Percentiles rank a stretch among this genome's conserved stretches.
These are phyloP conservation scores for Psittacula cyanocephala DNA, from an alignment of 2,113 vertebrate genomes.

Conservation along the genomic window DNA sequence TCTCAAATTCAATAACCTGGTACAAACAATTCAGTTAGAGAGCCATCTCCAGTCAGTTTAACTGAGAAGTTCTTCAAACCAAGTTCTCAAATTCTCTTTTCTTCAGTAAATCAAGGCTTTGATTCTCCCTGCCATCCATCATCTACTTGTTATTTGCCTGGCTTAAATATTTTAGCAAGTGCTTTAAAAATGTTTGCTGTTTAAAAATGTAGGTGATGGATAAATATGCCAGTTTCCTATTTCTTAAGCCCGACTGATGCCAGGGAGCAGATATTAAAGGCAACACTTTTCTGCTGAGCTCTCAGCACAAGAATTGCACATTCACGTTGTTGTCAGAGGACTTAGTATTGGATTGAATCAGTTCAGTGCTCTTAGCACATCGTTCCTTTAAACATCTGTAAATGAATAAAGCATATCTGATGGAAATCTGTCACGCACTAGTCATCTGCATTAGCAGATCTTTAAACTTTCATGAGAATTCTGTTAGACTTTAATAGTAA, in stretches of 20 bases:
- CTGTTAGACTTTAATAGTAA: background rate
- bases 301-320: background rate
- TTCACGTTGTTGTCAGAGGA: slow-evolving; percentile 6
- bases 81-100: background rate
- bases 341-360: slow-evolving; percentile 14
- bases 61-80: background rate
- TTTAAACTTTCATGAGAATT: slow-evolving; percentile 15
- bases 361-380: slow-evolving; percentile 11
- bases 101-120: slow-evolving; percentile 6
- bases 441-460: background rate
- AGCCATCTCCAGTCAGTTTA: background rate
- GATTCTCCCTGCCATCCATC: background rate
- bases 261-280: background rate
- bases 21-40: background rate
- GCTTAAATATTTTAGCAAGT: slow-evolving; percentile 49
- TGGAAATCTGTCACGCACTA: background rate
- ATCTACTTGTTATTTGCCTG: slow-evolving; percentile 19
- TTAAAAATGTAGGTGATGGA: slow-evolving; percentile 52
- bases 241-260: slow-evolving; percentile 4
- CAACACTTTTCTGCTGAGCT: background rate
- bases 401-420: slow-evolving; percentile 10
- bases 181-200: slow-evolving; percentile 5
- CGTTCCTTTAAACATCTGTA: slow-evolving; percentile 25
- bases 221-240: slow-evolving; percentile 15
- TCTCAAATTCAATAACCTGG: background rate